Evolutionary conservation across 2,113 vertebrate species (phyloP).

Genomic region (Neolamprologus cancellatus): DNA sequence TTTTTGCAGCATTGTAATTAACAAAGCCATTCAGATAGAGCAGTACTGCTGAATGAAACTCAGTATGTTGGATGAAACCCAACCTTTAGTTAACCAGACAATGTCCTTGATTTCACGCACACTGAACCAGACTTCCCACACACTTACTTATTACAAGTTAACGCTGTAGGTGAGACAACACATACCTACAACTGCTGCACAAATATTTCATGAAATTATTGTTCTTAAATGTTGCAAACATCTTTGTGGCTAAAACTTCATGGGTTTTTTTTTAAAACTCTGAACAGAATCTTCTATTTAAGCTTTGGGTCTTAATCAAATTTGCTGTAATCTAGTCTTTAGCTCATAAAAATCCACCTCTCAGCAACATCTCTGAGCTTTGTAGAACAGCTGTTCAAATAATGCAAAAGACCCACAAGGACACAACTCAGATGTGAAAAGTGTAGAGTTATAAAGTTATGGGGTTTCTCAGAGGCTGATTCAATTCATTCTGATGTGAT

Average conservation of each 20-base stretch:
- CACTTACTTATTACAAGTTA: not conserved
- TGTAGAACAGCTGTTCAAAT: not conserved
- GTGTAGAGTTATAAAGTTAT: not conserved
- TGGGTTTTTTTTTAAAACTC: rapidly evolving
- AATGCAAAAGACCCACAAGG: not conserved
- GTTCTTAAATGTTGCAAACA: not conserved
- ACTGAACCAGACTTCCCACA: not conserved
- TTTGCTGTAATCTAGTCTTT: not conserved
- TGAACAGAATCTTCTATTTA: not conserved
- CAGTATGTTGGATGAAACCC: not conserved
- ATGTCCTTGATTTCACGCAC: not conserved
- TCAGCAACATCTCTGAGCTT: not conserved
- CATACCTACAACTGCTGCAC: not conserved
- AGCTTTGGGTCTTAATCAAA: not conserved
- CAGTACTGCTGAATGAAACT: not conserved
- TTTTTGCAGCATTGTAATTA: not conserved
- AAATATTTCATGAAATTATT: not conserved
- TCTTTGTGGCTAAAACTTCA: not conserved
- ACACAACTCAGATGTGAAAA: not conserved
- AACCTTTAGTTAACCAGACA: not conserved
- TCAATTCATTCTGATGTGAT: not conserved
- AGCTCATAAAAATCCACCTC: not conserved
- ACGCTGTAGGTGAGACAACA: not conserved
- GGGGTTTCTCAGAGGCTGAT: not conserved
- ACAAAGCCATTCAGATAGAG: not conserved